Conservation (phyloP, 2,113 vertebrate species). For the Dolichallabes microphthalmus region DNA sequence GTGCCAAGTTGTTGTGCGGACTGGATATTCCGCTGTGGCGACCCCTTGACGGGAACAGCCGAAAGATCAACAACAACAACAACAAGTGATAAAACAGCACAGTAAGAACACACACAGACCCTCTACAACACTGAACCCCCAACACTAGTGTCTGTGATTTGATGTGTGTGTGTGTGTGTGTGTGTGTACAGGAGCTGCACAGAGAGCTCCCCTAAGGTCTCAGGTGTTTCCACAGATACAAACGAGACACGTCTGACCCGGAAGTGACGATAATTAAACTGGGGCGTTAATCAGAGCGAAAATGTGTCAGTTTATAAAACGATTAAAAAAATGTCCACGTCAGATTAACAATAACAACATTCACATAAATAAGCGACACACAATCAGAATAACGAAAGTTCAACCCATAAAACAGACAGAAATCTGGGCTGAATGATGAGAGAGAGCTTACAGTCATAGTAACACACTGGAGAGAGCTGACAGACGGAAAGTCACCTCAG, state of each 20-base stretch:
- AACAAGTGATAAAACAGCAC: not conserved
- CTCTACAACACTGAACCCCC: too few species aligned
- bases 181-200: not conserved
- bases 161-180: not conserved
- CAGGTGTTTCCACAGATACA: not conserved
- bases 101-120: too few species aligned
- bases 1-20: too few species aligned
- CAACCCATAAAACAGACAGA: not conserved
- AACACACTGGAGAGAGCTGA: not conserved
- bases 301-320: not conserved
- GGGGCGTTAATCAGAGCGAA: not conserved
- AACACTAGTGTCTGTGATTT: too few species aligned
- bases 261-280: not conserved
- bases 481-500: not conserved
- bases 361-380: not conserved
- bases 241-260: not conserved
- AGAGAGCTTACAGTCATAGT: not conserved
- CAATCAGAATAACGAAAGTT: not conserved
- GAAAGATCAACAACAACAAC: too few species aligned
- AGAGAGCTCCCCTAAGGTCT: not conserved
- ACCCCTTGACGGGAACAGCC: too few species aligned
- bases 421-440: not conserved
- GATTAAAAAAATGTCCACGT: not conserved
- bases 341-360: not conserved
- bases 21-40: too few species aligned